These are phyloP conservation scores for Zingel zingel DNA, from an alignment of 2,113 vertebrate species.

Conservation along the genomic window DNA sequence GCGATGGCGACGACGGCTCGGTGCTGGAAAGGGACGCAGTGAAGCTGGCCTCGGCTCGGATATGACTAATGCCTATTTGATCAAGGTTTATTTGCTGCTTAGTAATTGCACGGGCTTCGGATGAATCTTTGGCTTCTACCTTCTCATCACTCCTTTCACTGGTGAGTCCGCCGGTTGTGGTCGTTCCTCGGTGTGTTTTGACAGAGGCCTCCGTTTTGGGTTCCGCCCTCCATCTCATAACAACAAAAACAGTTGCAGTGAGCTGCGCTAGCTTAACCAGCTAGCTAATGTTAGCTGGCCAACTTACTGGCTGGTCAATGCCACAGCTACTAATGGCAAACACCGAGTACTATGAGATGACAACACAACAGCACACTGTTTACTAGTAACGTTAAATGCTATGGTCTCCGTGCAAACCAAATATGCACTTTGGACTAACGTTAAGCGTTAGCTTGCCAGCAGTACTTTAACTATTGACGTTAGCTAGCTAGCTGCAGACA, in stretches of 20 bases:
- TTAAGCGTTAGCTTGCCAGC: conserved; percentile 21
- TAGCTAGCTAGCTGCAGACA: conserved; percentile 8
- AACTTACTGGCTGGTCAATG: background rate
- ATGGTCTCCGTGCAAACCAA: background rate
- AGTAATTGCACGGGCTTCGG: conserved; percentile 60
- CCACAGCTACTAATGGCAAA: conserved; percentile 4
- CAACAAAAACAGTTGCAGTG: conserved; percentile 83
- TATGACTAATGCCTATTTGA: conserved; percentile 66
- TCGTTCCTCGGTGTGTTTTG: conserved; percentile 77
- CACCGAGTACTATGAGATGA: background rate
- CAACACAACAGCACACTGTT: background rate
- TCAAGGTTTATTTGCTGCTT: conserved; percentile 58
- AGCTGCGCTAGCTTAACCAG: conserved; percentile 56
- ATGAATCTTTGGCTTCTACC: conserved; percentile 36
- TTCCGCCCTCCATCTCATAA: conserved; percentile 87
- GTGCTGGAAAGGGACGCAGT: conserved; percentile 75
- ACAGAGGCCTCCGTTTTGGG: conserved; percentile 84
- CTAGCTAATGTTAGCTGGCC: conserved; percentile 65
- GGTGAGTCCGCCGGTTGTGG: conserved; percentile 77
- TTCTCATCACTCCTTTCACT: conserved; percentile 36
- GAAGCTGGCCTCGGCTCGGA: conserved; percentile 74
- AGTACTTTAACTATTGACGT: conserved; percentile 24
- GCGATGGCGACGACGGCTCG: conserved; percentile 81
- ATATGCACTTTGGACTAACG: background rate
- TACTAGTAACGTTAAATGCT: background rate